Evolutionary conservation across 2,797 vertebrate species (phyloP).

Genomic region (Rhinichthys osculus): DNA sequence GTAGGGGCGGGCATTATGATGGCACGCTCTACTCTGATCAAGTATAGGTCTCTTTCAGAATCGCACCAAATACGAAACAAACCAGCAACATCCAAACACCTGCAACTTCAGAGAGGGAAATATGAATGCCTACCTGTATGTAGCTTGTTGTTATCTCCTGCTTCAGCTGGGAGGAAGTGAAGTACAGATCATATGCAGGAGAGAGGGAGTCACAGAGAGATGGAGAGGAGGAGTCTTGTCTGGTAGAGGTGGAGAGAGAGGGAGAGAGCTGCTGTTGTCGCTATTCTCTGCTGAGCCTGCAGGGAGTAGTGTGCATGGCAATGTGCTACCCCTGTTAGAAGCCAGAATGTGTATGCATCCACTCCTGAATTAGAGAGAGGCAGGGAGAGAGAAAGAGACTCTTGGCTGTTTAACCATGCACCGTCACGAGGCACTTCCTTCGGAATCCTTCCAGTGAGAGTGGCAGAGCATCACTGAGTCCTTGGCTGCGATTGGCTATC

Average conservation of each 20-base stretch:
- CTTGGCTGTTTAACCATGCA: constrained; percentile 78
- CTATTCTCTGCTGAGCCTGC: constrained; percentile 70
- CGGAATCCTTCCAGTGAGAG: constrained; percentile 92
- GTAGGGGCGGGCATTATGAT: constrained; percentile 59
- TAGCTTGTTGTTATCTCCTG: constrained; percentile 71
- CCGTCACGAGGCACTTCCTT: constrained; percentile 85
- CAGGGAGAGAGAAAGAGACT: constrained; percentile 61
- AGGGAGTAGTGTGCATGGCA: constrained; percentile 72
- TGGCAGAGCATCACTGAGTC: constrained; percentile 79
- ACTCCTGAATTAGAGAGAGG: constrained; percentile 54
- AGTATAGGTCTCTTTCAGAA: constrained; percentile 61
- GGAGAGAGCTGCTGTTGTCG: constrained; percentile 49
- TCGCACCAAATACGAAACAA: constrained; percentile 51
- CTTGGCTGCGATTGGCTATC: constrained; percentile 85
- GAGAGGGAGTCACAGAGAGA: constrained; percentile 47
- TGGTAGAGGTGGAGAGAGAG: constrained; percentile 45
- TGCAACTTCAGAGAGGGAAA: constrained; percentile 56
- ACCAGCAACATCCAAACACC: neutral
- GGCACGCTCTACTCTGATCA: constrained; percentile 62
- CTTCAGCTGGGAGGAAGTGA: constrained; percentile 66
- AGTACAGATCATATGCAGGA: constrained; percentile 71
- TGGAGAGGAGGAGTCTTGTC: constrained; percentile 66
- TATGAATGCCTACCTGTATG: constrained; percentile 75
- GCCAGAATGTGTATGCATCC: constrained; percentile 59
- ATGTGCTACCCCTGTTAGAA: constrained; percentile 71